Evolutionary conservation across 2,888 invertebrate genomes (phyloP), one percentile per base, ranked within the genome.

Genomic region (Ceriagrion tenellum): DNA sequence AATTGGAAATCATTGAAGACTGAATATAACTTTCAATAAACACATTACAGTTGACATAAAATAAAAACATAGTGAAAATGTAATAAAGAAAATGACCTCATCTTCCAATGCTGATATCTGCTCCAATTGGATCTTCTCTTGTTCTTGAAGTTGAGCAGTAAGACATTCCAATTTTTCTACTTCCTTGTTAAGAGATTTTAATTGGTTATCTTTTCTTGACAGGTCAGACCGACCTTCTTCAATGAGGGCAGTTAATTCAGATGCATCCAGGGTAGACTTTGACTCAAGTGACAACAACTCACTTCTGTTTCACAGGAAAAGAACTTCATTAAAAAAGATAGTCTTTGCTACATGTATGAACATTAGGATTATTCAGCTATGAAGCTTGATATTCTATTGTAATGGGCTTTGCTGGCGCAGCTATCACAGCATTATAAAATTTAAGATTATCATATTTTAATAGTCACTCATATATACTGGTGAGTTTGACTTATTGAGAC

Each of bases 81-180:
- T 89, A 89, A 89, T 10, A n/a, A 55, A 47, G 13, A 88, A 55
- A 55, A 91, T 47, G 20, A 93, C 93, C 93, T 93, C 93, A n/a
- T 93, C 47, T n/a, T 93, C 93, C 47, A 93, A 69, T 18, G 40
- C 55, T 47, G 18, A 74, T 12, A 93, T 93, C 26, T 93, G 69
- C 40, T 93, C 93, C 47, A 74, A 12, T n/a, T 74, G 13, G 16
- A n/a, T 47, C 69, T 93, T 47, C 74, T 16, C 69, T n/a, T 93
- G 47, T 26, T 93, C 93, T 26, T 74, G 40, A n/a, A 93, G 69
- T 12, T 93, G n/a, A 93, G 20, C 16, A 8, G n/a, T 93, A 16
- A 4, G 16, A 23, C 18, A n/a, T 69, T 93, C 47, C 35, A 69
- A n/a, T n/a, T 69, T 74, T n/a, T 47, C 47, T 12, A 47, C 13